Base-by-base conservation (phyloP, 2,888 invertebrate species). In the Leptodirus hochenwartii region DNA sequence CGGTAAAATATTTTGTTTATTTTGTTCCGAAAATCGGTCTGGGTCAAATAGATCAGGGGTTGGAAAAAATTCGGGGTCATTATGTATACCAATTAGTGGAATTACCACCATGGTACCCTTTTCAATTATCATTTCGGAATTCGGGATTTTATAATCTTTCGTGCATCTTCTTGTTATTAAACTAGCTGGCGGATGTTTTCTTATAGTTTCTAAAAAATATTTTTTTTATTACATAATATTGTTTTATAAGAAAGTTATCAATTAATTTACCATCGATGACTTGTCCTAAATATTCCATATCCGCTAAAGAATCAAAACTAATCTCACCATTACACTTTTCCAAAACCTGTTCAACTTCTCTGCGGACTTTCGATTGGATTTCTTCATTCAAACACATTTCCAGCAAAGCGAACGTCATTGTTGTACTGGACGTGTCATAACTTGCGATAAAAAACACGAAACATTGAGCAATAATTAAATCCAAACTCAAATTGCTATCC, bases 371-470 rank as follows among this genome's bases (percentile, higher is more conserved):
- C 1, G 52, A 42, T 36, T 64, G 63, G 1, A 60, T 39, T 0
- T 53, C 45, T 1, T 41, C 45, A 37, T 61, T 41, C 3, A 28
- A 23, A 0, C 59, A 54, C n/a, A 64, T 36, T 17, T 54, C 48
- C 35, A 51, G 58, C 2, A 50, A 39, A 2, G 50, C 34, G 24
- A 52, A 57, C n/a, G 47, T 46, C 25, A 61, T 40, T 1, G 54
- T 51, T 0, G 52, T 47, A 1, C 58, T 53, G 0, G 59, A 56
- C 0, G 61, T 61, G 36, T 61, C 60, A 36, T 53, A 59, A 2
- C 59, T 61, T 10, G 60, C 62, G 2, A 54, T 14, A 34, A 58
- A 59, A 35, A 63, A 59, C 0, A 60, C 47, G 2, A 57, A 43
- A 4, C 51, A 43, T 25, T 60, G 55, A 0, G 59, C 49, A n/a